Evolutionary conservation across 2,797 vertebrate species (phyloP).

Genomic region (Gymnocypris eckloni): DNA sequence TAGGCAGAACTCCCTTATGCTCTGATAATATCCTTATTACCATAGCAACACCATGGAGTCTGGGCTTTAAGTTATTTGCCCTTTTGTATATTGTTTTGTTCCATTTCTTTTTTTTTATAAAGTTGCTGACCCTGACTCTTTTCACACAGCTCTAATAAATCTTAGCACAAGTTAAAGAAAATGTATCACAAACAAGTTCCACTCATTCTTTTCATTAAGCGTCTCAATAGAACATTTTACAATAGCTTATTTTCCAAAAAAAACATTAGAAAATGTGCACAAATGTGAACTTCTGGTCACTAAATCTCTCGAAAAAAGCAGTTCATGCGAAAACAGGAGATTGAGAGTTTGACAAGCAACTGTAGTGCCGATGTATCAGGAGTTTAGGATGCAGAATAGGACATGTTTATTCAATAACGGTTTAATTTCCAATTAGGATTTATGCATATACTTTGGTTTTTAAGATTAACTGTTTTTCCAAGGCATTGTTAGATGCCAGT

Average conservation of each 20-base stretch:
- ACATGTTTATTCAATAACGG: too few species aligned
- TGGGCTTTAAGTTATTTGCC: constrained; percentile 20
- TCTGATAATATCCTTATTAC: constrained; percentile 54
- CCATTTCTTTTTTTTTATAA: neutral
- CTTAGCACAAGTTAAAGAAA: neutral
- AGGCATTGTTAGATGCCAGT: too few species aligned
- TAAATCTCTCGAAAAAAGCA: neutral
- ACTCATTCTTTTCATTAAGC: neutral
- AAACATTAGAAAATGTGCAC: neutral
- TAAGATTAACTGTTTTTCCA: too few species aligned
- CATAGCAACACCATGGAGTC: constrained; percentile 60
- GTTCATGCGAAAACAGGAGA: neutral
- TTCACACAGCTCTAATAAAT: neutral
- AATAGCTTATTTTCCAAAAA: neutral
- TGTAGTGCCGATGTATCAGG: too few species aligned
- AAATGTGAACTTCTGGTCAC: neutral
- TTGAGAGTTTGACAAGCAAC: too few species aligned
- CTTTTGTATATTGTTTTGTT: constrained; percentile 13
- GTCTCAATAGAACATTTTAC: neutral
- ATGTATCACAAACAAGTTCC: neutral
- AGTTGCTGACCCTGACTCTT: constrained; percentile 12
- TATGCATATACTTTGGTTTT: too few species aligned
- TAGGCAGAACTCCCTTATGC: constrained; percentile 49
- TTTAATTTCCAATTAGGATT: too few species aligned
- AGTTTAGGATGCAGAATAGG: too few species aligned